phyloP scores from a whole-genome alignment of 2,797 vertebrate genomes.

The Malacoraja senta region DNA sequence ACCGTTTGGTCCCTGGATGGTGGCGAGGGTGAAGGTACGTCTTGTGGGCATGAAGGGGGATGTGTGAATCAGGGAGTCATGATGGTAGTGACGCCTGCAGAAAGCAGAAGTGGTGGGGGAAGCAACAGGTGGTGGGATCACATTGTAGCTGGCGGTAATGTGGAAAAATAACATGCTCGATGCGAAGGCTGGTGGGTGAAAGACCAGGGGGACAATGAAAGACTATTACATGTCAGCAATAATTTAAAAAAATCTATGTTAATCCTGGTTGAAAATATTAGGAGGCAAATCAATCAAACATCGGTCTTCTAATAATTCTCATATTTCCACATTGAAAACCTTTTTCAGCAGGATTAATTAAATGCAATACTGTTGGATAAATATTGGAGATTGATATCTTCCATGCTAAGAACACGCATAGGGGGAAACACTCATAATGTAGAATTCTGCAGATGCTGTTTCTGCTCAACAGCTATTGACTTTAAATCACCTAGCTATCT shows the following conservation, averaged over 20 bases:
- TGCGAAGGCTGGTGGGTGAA: too few species aligned
- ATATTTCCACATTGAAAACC: background rate
- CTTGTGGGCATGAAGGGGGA: too few species aligned
- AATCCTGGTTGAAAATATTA: background rate
- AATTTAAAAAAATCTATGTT: background rate
- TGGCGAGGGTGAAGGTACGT: too few species aligned
- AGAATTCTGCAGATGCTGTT: background rate
- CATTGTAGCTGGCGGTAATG: too few species aligned
- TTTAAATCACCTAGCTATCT: background rate
- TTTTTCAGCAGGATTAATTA: background rate
- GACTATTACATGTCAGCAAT: too few species aligned
- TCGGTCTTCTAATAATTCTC: background rate
- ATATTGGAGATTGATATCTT: background rate
- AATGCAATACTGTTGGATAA: background rate
- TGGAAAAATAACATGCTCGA: too few species aligned
- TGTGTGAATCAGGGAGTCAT: too few species aligned
- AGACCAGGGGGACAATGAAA: too few species aligned
- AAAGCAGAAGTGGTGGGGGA: too few species aligned
- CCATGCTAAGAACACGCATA: background rate
- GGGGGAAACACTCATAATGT: background rate
- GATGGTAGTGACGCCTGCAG: too few species aligned
- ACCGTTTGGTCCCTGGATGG: too few species aligned
- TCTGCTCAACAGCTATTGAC: background rate
- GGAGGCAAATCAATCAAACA: background rate
- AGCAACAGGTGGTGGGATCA: too few species aligned